Percentiles rank a stretch among this genome's conserved stretches.
These are phyloP conservation scores for Lonchura striata DNA, from an alignment of 2,113 vertebrate species.

Conservation along the genomic window DNA sequence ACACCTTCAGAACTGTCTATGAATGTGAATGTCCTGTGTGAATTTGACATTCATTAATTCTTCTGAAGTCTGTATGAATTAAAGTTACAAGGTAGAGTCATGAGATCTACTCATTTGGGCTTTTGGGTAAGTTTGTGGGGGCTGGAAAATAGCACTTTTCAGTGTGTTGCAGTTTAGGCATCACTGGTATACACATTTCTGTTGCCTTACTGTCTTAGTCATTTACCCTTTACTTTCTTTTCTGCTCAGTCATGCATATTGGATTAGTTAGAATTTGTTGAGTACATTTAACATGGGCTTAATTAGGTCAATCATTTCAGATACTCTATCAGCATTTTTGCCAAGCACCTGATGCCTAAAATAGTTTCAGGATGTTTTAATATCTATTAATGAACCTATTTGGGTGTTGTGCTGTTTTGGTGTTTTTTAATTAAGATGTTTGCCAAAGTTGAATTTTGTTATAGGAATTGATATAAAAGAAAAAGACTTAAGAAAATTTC, in stretches of 20 bases:
- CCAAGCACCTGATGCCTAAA: background rate
- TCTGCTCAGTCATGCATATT: background rate
- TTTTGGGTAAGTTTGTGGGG: background rate
- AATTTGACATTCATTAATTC: background rate
- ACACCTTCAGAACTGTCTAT: background rate
- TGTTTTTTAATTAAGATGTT: background rate
- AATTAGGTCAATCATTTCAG: constrained; percentile 10
- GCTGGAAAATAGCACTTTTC: background rate
- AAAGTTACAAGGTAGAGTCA: background rate
- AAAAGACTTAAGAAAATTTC: constrained; percentile 35
- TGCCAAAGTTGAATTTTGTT: constrained; percentile 30
- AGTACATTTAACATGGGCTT: background rate
- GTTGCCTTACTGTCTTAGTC: background rate
- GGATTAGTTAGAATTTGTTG: constrained; percentile 13
- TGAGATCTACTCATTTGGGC: background rate
- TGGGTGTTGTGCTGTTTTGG: background rate
- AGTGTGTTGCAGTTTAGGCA: background rate
- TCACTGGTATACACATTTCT: background rate
- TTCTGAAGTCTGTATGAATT: background rate
- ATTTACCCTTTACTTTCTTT: background rate
- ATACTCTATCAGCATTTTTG: background rate
- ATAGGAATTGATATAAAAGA: background rate
- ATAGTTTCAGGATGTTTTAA: constrained; percentile 36
- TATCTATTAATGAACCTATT: constrained; percentile 6
- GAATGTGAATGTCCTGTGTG: background rate